Conservation (phyloP, 2,113 vertebrate genomes). For the Nesospiza acunhae region DNA sequence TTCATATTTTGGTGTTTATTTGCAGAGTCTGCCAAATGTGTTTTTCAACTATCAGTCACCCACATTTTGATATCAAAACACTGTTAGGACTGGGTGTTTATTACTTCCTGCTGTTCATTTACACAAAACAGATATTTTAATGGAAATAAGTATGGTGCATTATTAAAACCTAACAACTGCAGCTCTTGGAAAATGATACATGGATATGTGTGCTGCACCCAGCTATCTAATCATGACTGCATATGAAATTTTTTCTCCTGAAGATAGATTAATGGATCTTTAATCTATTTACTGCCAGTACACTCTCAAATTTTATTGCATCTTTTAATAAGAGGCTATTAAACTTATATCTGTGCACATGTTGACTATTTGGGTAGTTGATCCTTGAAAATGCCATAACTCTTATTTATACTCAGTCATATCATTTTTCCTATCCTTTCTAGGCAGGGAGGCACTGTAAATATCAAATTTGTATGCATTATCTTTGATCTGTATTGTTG, state of each 20-base stretch:
- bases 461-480: slow-evolving; percentile 48
- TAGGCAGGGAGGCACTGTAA: background rate
- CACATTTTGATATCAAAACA: background rate
- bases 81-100: background rate
- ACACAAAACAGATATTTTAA: background rate
- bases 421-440: slow-evolving; percentile 39
- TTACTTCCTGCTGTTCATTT: slow-evolving; percentile 22
- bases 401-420: slow-evolving; percentile 33
- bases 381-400: slow-evolving; percentile 50
- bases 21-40: background rate
- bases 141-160: background rate
- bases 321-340: slow-evolving; percentile 53
- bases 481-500: slow-evolving; percentile 38
- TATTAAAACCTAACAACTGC: slow-evolving; percentile 11
- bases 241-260: slow-evolving; percentile 27
- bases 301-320: slow-evolving; percentile 51
- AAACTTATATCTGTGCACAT: slow-evolving; percentile 18
- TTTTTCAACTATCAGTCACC: background rate
- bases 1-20: slow-evolving; percentile 51
- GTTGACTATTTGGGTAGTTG: slow-evolving; percentile 30
- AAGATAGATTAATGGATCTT: slow-evolving; percentile 47
- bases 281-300: slow-evolving; percentile 53
- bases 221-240: background rate
- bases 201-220: background rate
- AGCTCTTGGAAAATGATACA: background rate